Evolutionary conservation across 2,888 invertebrate species (phyloP).

Genomic region (Hoplodrina blanda): DNA sequence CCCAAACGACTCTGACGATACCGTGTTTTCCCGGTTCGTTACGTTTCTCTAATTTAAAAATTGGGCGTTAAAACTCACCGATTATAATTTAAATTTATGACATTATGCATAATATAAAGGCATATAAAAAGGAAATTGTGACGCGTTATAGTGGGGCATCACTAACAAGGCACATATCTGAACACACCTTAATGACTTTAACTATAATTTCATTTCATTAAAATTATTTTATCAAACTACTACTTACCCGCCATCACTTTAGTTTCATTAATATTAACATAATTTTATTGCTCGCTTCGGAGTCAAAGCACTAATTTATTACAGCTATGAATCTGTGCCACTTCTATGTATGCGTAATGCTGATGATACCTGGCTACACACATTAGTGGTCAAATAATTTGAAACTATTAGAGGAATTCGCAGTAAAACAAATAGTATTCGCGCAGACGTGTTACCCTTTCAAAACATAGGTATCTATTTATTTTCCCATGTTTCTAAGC

Average conservation of each 20-base stretch:
- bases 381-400: conserved; percentile 74
- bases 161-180: conserved; percentile 80
- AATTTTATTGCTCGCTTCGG: conserved; percentile 55
- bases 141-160: conserved; percentile 77
- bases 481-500: conserved; percentile 87
- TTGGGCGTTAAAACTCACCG: conserved; percentile 87
- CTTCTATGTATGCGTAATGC: conserved; percentile 30
- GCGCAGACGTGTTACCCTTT: conserved; percentile 84
- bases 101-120: conserved; percentile 81
- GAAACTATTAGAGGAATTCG: conserved; percentile 78
- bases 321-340: conserved; percentile 32
- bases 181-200: conserved; percentile 69
- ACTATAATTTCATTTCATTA: conserved; percentile 72
- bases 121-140: conserved; percentile 80
- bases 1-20: conserved; percentile 73
- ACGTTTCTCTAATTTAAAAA: conserved; percentile 86
- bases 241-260: conserved; percentile 67
- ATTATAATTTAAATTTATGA: conserved; percentile 88
- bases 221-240: conserved; percentile 65
- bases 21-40: conserved; percentile 80
- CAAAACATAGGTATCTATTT: conserved; percentile 77
- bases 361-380: conserved; percentile 23
- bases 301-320: conserved; percentile 54
- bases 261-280: conserved; percentile 67
- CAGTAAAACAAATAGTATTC: conserved; percentile 89